A percentile compares a stretch with the other conserved stretches of the same genome.
phyloP scores from a whole-genome alignment of 2,113 vertebrate species.

The Pedionomus torquatus region DNA sequence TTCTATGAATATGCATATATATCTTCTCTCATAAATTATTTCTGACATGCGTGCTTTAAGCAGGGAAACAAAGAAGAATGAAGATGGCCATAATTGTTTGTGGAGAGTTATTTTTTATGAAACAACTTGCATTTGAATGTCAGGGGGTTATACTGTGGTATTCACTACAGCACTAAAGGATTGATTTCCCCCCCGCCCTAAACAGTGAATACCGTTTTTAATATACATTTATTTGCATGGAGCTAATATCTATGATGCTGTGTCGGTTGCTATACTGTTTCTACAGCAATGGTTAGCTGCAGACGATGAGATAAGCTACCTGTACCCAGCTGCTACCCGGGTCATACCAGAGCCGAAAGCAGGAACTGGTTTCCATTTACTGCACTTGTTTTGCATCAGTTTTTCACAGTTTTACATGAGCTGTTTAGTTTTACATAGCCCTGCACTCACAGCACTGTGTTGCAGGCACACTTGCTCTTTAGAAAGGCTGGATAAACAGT shows the following conservation, averaged over 20 bases:
- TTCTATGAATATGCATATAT: slow-evolving; percentile 38
- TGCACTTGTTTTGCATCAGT: not conserved
- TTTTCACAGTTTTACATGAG: not conserved
- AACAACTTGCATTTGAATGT: not conserved
- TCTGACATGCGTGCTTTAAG: slow-evolving; percentile 23
- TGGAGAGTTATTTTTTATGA: not conserved
- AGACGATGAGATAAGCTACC: not conserved
- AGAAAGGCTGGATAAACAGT: not conserved
- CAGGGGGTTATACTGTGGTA: not conserved
- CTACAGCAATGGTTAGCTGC: not conserved
- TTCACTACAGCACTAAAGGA: not conserved
- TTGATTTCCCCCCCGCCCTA: not conserved
- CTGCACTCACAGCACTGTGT: not conserved
- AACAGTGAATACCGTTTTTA: not conserved
- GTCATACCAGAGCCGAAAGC: not conserved
- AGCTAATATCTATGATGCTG: not conserved
- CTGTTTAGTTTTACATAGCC: not conserved
- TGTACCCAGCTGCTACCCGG: not conserved
- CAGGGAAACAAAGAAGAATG: not conserved
- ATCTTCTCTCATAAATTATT: slow-evolving; percentile 59
- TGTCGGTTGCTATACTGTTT: not conserved
- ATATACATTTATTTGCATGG: not conserved
- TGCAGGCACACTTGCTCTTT: not conserved
- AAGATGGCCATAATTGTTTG: not conserved
- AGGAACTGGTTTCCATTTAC: not conserved